A percentile compares a stretch with the other conserved stretches of the same genome.
Conservation (phyloP, 2,797 vertebrate genomes). For the Semaprochilodus insignis region DNA sequence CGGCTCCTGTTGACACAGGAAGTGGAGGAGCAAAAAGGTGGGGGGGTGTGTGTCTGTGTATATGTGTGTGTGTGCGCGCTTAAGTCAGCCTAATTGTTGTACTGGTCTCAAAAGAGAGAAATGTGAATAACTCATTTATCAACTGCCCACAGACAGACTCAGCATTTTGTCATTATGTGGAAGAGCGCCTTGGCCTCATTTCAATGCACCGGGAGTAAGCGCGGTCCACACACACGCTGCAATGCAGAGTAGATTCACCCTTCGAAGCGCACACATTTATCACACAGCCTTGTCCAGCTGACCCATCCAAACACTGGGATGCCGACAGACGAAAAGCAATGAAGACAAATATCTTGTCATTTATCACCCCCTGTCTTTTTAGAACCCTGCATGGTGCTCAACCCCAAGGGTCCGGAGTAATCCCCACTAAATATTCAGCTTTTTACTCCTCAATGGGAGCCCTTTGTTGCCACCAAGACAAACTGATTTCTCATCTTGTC, state of each 20-base stretch:
- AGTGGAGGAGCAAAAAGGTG: conserved; percentile 53
- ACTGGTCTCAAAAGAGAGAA: conserved; percentile 18
- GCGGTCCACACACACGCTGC: conserved; percentile 19
- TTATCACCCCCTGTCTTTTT: conserved; percentile 54
- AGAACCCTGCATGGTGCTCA: conserved; percentile 52
- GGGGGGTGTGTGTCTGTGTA: not conserved
- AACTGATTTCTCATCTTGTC: conserved; percentile 51
- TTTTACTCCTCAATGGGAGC: conserved; percentile 58
- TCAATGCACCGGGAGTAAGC: conserved; percentile 35
- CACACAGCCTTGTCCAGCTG: conserved; percentile 43
- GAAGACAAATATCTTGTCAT: conserved; percentile 67
- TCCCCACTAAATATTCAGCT: conserved; percentile 58
- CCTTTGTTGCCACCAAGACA: conserved; percentile 53
- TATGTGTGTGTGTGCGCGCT: not conserved
- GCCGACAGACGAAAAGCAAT: conserved; percentile 59
- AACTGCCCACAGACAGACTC: conserved; percentile 28
- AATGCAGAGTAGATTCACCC: conserved; percentile 20
- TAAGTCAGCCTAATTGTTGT: conserved; percentile 8
- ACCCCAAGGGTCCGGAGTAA: conserved; percentile 57
- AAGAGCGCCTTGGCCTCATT: conserved; percentile 27
- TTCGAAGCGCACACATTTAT: conserved; percentile 46
- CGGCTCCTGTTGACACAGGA: conserved; percentile 66
- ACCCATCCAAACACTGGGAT: conserved; percentile 37
- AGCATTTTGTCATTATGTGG: conserved; percentile 13
- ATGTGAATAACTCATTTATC: conserved; percentile 38